phyloP scores from a whole-genome alignment of 2,888 invertebrate genomes.

The Eupithecia dodoneata region DNA sequence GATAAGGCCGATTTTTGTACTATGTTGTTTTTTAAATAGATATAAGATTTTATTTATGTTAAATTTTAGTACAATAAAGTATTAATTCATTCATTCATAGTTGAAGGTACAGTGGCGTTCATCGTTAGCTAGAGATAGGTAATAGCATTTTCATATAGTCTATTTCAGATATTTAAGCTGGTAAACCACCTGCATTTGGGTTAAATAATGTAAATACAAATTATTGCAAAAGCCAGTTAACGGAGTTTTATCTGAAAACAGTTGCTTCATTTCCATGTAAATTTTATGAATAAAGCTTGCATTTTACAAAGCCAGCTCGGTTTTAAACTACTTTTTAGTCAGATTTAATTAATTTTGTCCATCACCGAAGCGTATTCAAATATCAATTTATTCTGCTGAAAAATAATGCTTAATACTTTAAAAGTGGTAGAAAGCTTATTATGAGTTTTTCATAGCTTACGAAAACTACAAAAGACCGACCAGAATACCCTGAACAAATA shows the following conservation, averaged over 20 bases:
- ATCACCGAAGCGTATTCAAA: neutral
- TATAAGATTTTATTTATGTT: too few relatives aligned
- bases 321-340: neutral
- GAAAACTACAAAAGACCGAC: too few relatives aligned
- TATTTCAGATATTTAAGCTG: neutral
- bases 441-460: too few relatives aligned
- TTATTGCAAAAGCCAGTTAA: neutral
- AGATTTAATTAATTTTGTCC: neutral
- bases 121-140: too few relatives aligned
- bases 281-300: neutral
- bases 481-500: too few relatives aligned
- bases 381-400: neutral
- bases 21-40: too few relatives aligned
- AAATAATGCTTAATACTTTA: neutral
- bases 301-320: neutral
- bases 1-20: too few relatives aligned
- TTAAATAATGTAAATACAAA: neutral
- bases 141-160: too few relatives aligned
- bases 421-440: too few relatives aligned
- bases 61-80: too few relatives aligned
- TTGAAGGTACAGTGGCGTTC: too few relatives aligned
- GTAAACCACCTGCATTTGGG: slow-evolving; percentile 1
- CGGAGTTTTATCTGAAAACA: neutral
- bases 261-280: neutral
- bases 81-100: too few relatives aligned